Evolutionary conservation across 2,113 vertebrate genomes (phyloP).

Genomic region (Pachyramphus minor): DNA sequence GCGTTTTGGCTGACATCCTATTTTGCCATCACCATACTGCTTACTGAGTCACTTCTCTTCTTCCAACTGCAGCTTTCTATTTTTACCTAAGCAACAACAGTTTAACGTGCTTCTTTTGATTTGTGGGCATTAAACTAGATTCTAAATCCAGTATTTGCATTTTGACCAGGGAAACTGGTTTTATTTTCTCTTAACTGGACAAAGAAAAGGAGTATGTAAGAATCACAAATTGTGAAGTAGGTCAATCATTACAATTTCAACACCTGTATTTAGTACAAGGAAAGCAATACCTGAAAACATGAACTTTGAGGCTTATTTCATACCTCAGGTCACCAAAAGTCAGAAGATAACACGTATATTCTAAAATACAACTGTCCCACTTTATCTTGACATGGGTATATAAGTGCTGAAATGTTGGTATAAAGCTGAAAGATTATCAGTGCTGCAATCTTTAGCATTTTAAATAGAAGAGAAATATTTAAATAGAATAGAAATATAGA

Average conservation of each 20-base stretch:
- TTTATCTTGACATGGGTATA: neutral
- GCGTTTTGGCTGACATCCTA: constrained; percentile 46
- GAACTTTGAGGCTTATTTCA: neutral
- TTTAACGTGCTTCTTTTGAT: neutral
- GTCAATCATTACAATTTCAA: neutral
- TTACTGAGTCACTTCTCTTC: constrained; percentile 46
- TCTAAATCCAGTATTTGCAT: neutral
- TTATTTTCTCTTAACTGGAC: neutral
- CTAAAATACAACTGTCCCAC: neutral
- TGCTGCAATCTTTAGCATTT: neutral
- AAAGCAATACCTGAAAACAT: neutral
- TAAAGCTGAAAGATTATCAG: neutral
- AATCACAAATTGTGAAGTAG: neutral
- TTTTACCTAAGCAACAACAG: constrained; percentile 39
- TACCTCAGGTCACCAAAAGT: neutral
- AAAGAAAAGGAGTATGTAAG: neutral
- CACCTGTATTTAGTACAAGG: neutral
- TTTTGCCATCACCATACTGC: constrained; percentile 41
- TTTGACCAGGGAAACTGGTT: neutral
- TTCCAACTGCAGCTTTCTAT: constrained; percentile 53
- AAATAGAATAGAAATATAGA: too few relatives aligned
- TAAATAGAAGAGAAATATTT: neutral
- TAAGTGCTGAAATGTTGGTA: neutral
- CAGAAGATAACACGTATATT: neutral
- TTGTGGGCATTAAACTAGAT: neutral